These are phyloP conservation scores for Drosophila cyrtoloma DNA, from an alignment of 2,888 invertebrate species.

Conservation along the genomic window DNA sequence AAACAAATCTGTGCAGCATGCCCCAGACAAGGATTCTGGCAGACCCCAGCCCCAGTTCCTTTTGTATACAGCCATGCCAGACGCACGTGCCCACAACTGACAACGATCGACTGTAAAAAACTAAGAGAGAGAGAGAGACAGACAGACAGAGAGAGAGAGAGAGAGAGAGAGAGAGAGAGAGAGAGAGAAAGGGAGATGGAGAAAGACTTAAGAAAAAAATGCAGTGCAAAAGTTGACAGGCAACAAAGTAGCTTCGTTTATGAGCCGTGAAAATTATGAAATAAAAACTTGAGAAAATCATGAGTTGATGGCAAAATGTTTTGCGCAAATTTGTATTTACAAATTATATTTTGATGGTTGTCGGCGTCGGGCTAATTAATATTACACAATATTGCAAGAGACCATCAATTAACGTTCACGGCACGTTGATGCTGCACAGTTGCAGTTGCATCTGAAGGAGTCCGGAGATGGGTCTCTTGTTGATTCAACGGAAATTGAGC, in stretches of 20 bases:
- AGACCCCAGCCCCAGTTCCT: not conserved
- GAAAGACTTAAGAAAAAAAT: not conserved
- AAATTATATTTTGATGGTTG: constrained; percentile 62
- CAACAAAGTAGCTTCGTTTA: constrained; percentile 74
- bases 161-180: not conserved
- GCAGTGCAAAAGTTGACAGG: constrained; percentile 31
- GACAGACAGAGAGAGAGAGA: not conserved
- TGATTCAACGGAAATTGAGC: constrained; percentile 83
- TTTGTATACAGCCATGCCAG: constrained; percentile 12
- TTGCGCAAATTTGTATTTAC: constrained; percentile 23
- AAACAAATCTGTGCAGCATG: constrained; percentile 69
- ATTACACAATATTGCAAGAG: constrained; percentile 62
- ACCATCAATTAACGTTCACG: constrained; percentile 53
- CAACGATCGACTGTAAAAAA: constrained; percentile 22
- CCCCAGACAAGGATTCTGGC: constrained; percentile 10
- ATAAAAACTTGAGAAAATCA: constrained; percentile 44
- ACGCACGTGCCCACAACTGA: constrained; percentile 51
- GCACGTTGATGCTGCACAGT: constrained; percentile 16
- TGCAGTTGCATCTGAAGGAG: constrained; percentile 19
- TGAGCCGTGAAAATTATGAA: constrained; percentile 71
- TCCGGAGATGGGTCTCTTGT: constrained; percentile 25
- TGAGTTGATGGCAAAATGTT: constrained; percentile 24
- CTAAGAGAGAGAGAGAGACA: not conserved
- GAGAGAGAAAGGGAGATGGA: not conserved
- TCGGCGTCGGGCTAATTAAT: constrained; percentile 65